Conservation (phyloP, 2,888 invertebrate species). For the Polydesmus complanatus region DNA sequence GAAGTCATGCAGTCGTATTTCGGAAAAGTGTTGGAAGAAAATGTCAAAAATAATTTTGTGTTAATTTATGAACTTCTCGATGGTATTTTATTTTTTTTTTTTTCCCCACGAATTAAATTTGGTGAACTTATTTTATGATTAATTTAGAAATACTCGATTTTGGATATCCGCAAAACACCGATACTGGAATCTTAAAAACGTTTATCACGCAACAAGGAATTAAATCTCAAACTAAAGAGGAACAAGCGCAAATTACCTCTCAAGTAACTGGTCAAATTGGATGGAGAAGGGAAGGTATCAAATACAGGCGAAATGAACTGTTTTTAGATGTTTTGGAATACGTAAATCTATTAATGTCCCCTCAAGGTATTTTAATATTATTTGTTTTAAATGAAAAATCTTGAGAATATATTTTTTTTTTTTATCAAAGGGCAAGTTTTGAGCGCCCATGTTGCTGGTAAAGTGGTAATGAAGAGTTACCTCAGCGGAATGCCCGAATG, state of each 20-base stretch:
- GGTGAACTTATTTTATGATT: too few relatives aligned
- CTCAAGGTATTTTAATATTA: conserved; percentile 57
- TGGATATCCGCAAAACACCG: conserved; percentile 99
- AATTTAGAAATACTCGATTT: conserved; percentile 92
- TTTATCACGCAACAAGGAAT: conserved; percentile 99
- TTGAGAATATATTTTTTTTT: conserved; percentile 46
- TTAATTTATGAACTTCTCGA: conserved; percentile 97
- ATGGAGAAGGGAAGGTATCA: conserved; percentile 98
- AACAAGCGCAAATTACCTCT: conserved; percentile 97
- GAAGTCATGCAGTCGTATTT: conserved; percentile 98
- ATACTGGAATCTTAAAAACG: conserved; percentile 96
- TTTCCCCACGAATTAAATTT: conserved; percentile 16
- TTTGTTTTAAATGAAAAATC: conserved; percentile 61
- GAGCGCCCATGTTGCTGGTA: conserved; percentile 97
- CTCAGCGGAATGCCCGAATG: conserved; percentile 99
- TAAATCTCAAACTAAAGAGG: conserved; percentile 96
- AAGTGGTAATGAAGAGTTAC: conserved; percentile 99
- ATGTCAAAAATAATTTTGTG: conserved; percentile 99
- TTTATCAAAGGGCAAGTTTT: conserved; percentile 70
- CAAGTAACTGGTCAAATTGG: conserved; percentile 97
- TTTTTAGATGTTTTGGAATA: conserved; percentile 98
- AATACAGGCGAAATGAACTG: conserved; percentile 94
- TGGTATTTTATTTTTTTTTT: conserved; percentile 43
- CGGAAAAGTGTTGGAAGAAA: conserved; percentile 98
- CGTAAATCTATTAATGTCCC: conserved; percentile 97